Percentiles rank a stretch among this genome's conserved stretches.
Conservation (phyloP, 2,113 vertebrate genomes). For the Protobothrops mucrosquamatus region DNA sequence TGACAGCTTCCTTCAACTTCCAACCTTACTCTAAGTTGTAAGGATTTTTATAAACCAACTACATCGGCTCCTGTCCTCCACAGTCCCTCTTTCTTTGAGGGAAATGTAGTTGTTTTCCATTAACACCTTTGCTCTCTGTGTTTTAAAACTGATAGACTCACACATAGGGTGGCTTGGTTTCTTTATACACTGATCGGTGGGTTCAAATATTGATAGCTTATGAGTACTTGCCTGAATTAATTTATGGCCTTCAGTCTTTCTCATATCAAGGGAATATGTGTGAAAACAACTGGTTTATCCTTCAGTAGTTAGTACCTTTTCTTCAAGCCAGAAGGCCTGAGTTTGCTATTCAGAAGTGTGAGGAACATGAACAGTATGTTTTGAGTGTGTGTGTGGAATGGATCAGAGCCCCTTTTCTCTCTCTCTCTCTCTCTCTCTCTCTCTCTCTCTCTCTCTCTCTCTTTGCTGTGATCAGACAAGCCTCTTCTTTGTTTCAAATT, state of each 20-base stretch:
- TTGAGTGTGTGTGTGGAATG: background rate
- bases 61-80: background rate
- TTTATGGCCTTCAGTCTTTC: background rate
- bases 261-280: background rate
- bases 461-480: background rate
- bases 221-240: background rate
- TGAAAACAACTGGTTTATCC: background rate
- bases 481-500: background rate
- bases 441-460: background rate
- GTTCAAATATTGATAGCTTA: background rate
- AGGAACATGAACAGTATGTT: background rate
- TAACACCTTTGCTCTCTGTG: background rate
- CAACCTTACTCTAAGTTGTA: background rate
- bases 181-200: background rate
- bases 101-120: background rate
- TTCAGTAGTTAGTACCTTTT: background rate
- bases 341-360: background rate
- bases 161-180: background rate
- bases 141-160: background rate
- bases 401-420: background rate
- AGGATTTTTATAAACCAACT: background rate
- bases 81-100: background rate
- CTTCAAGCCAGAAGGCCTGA: background rate
- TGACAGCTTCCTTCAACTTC: background rate
- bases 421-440: background rate